Conservation (phyloP, 2,888 invertebrate genomes). For the Nemotelus pantherinus region DNA sequence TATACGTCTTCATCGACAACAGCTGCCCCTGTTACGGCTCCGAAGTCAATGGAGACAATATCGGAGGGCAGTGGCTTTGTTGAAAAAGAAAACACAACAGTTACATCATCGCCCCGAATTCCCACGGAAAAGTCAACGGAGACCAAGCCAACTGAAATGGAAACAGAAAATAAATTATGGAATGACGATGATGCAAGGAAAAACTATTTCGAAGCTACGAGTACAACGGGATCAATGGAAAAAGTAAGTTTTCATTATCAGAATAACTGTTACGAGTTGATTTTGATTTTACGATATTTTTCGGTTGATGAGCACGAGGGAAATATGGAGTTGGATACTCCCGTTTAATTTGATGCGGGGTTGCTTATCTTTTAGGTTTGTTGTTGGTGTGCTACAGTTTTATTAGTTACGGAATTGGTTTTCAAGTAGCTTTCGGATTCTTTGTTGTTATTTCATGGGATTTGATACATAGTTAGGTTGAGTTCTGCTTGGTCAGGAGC, state of each 20-base stretch:
- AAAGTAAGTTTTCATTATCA: constrained; percentile 11
- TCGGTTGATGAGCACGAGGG: background rate
- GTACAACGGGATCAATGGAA: constrained; percentile 8
- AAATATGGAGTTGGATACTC: background rate
- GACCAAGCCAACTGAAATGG: background rate
- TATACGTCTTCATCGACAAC: background rate
- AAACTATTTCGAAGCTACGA: constrained; percentile 16
- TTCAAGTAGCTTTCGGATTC: no score
- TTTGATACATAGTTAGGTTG: no score
- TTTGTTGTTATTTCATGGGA: no score
- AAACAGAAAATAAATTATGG: constrained; percentile 35
- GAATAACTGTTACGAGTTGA: constrained; percentile 2
- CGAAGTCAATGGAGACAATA: background rate
- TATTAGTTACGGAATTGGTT: no score
- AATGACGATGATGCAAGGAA: background rate
- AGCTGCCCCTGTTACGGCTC: background rate
- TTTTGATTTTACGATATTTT: background rate
- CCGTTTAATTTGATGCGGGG: background rate
- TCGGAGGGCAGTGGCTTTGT: background rate
- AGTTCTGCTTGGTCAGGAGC: no score
- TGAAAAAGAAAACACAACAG: background rate
- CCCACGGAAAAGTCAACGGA: constrained; percentile 18
- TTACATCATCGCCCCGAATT: background rate
- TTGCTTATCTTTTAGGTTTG: no score
- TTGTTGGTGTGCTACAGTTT: no score